phyloP scores from a whole-genome alignment of 2,888 invertebrate genomes.

The Amblyteles armatorius region DNA sequence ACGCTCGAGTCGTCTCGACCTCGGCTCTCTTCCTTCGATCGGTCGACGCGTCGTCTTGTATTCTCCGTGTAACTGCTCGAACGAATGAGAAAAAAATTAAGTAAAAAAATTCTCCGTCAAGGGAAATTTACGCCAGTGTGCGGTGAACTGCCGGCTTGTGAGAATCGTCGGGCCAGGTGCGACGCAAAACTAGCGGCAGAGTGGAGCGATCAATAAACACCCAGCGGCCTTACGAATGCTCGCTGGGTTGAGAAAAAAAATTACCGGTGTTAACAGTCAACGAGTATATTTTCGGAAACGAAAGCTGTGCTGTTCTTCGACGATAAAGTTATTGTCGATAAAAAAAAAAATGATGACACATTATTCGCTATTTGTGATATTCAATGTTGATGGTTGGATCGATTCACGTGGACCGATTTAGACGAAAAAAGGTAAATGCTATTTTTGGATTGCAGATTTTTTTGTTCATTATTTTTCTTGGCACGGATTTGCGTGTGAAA shows the following conservation, averaged over 20 bases:
- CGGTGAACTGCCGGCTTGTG: background rate
- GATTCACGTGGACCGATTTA: too few species aligned
- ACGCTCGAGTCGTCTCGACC: constrained; percentile 58
- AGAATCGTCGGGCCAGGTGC: background rate
- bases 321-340: too few species aligned
- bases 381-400: too few species aligned
- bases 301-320: too few species aligned
- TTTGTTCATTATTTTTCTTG: too few species aligned
- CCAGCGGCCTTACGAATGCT: background rate
- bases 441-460: too few species aligned
- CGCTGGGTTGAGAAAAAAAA: background rate
- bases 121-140: constrained; percentile 7
- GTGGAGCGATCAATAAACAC: background rate
- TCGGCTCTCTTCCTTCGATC: background rate
- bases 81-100: background rate
- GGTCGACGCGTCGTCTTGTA: background rate
- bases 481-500: too few species aligned
- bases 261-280: too few species aligned
- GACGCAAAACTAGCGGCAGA: background rate
- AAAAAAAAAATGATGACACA: too few species aligned
- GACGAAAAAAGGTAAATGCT: too few species aligned
- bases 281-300: too few species aligned
- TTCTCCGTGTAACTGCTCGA: constrained; percentile 3
- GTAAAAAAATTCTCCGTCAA: background rate
- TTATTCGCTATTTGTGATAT: too few species aligned